Conservation (phyloP, 2,113 vertebrate species). For the Coregonus clupeaformis region DNA sequence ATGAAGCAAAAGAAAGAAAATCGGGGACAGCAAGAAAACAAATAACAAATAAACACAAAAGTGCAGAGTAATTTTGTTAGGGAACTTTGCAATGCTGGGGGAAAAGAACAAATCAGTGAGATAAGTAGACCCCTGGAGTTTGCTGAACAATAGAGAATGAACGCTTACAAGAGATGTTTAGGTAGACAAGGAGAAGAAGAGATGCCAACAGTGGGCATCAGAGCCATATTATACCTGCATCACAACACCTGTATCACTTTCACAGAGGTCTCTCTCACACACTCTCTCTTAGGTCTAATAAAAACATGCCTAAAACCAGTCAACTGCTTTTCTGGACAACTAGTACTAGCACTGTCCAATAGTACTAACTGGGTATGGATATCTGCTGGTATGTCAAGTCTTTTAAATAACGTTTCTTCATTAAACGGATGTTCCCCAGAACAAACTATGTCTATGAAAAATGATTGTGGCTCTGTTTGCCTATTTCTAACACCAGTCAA, state of each 20-base stretch:
- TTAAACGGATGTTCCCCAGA: not conserved
- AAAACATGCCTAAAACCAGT: slow-evolving; percentile 1
- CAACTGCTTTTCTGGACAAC: slow-evolving; percentile 10
- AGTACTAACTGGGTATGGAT: not conserved
- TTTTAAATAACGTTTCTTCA: not conserved
- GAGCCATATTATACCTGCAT: slow-evolving; percentile 19
- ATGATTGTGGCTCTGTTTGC: not conserved
- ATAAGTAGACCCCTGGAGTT: slow-evolving; percentile 27
- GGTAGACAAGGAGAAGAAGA: slow-evolving; percentile 28
- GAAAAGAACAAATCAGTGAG: slow-evolving; percentile 31
- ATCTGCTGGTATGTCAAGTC: not conserved
- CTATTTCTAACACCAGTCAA: slow-evolving; percentile 7
- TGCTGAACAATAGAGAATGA: slow-evolving; percentile 3
- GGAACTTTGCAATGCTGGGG: slow-evolving; percentile 10
- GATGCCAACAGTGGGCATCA: slow-evolving; percentile 16
- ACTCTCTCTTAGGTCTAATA: not conserved
- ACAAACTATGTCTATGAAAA: not conserved
- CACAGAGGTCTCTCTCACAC: not conserved
- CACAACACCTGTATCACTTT: not conserved
- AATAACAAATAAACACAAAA: slow-evolving; percentile 56
- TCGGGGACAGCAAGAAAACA: slow-evolving; percentile 32
- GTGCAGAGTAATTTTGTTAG: slow-evolving; percentile 42
- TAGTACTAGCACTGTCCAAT: not conserved
- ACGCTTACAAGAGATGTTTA: slow-evolving; percentile 19
- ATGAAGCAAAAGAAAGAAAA: slow-evolving; percentile 70